These are phyloP conservation scores for Sarotherodon lohbergeri DNA, from an alignment of 2,113 vertebrate species.

Conservation along the genomic window DNA sequence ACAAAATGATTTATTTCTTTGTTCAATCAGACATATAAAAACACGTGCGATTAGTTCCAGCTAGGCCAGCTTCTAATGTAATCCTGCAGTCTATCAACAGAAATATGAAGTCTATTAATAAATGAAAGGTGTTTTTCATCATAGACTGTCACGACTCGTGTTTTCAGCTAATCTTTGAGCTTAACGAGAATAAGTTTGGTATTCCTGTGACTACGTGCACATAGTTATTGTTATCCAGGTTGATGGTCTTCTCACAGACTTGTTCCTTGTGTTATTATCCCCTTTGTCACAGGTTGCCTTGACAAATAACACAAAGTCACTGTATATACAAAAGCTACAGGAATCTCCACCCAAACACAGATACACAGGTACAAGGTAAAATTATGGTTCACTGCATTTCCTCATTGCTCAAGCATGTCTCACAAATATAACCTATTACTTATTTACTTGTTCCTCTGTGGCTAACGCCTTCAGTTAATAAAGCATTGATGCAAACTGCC, in stretches of 20 bases:
- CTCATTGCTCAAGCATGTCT: not conserved
- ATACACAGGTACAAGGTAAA: not conserved
- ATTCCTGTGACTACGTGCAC: not conserved
- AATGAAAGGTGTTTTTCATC: not conserved
- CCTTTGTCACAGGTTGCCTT: not conserved
- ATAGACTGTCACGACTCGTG: not conserved
- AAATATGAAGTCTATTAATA: not conserved
- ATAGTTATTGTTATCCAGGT: not conserved
- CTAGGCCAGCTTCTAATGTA: not conserved
- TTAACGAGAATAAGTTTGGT: not conserved
- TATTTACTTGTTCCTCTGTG: not conserved
- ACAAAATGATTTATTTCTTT: not conserved
- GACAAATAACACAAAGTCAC: not conserved
- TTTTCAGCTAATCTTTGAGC: not conserved
- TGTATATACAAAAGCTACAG: not conserved
- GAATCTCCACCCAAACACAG: not conserved
- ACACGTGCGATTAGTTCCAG: not conserved
- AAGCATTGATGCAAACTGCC: not conserved
- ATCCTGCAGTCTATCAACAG: not conserved
- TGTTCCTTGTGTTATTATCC: not conserved
- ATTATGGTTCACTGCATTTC: not conserved
- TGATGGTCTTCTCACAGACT: not conserved
- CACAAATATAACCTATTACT: not conserved
- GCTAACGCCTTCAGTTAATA: not conserved
- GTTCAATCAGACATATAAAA: not conserved